These are phyloP conservation scores for Pyrrhia umbra DNA, from an alignment of 2,888 invertebrate species.

Conservation along the genomic window DNA sequence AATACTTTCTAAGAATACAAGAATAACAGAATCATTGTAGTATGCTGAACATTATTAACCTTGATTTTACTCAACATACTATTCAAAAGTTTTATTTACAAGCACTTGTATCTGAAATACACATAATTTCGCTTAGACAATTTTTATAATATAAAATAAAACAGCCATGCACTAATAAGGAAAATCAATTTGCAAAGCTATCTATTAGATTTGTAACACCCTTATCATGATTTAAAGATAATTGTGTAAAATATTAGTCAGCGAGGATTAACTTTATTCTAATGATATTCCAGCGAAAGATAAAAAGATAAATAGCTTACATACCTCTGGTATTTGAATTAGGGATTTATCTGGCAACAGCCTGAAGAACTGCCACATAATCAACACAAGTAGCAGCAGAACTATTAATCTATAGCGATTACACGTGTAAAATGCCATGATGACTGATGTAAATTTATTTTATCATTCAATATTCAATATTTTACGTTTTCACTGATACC, in stretches of 20 bases:
- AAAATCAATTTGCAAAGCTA: conserved; percentile 17
- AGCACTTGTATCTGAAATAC: too few species aligned
- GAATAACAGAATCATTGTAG: conserved; percentile 12
- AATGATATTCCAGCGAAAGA: conserved; percentile 13
- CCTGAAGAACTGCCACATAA: conserved; percentile 85
- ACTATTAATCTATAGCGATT: conserved; percentile 85
- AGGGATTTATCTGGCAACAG: conserved; percentile 76
- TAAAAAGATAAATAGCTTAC: conserved; percentile 65
- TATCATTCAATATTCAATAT: conserved; percentile 41
- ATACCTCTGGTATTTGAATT: conserved; percentile 69
- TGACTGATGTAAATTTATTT: conserved; percentile 38
- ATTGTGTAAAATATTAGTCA: background rate
- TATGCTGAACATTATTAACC: background rate
- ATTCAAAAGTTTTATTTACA: too few species aligned
- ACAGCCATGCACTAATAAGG: background rate
- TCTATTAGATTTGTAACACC: background rate
- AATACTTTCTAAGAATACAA: conserved; percentile 30
- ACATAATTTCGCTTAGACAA: background rate
- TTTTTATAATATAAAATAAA: background rate
- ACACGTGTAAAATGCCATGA: conserved; percentile 85
- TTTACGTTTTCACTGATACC: background rate
- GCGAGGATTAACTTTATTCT: conserved; percentile 19
- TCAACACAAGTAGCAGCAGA: conserved; percentile 80
- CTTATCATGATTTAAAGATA: background rate
- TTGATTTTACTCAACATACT: background rate